phyloP scores from a whole-genome alignment of 2,113 vertebrate species.

The Periophthalmus modestus region DNA sequence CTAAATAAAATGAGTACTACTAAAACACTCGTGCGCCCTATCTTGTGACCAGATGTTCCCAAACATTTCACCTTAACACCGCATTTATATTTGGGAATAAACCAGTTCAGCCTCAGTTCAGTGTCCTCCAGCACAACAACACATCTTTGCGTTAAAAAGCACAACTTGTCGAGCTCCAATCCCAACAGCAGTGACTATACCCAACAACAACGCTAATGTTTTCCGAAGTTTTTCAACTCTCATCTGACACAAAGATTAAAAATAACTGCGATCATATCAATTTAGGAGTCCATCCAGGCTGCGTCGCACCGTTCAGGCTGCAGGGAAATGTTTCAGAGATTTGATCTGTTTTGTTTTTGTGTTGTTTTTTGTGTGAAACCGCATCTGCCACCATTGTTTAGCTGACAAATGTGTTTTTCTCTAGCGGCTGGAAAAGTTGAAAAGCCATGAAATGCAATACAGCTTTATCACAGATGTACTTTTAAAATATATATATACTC shows the following conservation, averaged over 20 bases:
- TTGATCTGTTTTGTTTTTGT: conserved; percentile 4
- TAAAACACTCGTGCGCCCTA: neutral
- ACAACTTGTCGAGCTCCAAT: neutral
- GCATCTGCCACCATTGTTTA: conserved; percentile 1
- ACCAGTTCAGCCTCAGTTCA: conserved; percentile 31
- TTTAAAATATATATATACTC: neutral
- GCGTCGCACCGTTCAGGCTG: neutral
- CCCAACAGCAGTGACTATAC: neutral
- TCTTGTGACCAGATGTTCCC: neutral
- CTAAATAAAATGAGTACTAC: conserved; percentile 22
- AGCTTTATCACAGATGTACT: neutral
- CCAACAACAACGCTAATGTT: conserved; percentile 11
- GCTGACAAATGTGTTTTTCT: conserved; percentile 9
- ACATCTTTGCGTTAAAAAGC: neutral
- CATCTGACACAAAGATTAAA: conserved; percentile 14
- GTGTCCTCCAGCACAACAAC: neutral
- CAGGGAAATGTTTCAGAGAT: neutral
- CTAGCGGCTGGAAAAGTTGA: conserved; percentile 3
- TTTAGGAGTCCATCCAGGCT: neutral
- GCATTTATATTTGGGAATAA: conserved; percentile 10
- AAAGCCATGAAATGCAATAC: conserved; percentile 5
- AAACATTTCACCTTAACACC: neutral
- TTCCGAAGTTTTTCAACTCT: neutral
- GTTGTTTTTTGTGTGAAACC: neutral
- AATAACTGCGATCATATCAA: neutral